These are phyloP conservation scores for Crax fasciolata DNA, from an alignment of 2,797 vertebrate genomes.

Conservation along the genomic window DNA sequence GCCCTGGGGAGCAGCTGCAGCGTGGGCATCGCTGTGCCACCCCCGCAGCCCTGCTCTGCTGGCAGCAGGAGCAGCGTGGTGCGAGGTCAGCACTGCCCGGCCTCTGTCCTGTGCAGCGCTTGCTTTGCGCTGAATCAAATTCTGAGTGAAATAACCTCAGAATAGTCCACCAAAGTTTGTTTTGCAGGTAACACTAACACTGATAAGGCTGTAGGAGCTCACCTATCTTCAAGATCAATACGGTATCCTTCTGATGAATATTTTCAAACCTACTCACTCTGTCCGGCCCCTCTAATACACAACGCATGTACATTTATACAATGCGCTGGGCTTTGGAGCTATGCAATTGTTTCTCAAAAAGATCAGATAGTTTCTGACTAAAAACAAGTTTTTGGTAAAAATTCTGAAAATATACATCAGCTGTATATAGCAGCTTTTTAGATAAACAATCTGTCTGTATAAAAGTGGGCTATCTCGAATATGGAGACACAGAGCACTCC, in stretches of 20 bases:
- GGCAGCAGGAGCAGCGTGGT: constrained; percentile 8
- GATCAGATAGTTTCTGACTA: neutral
- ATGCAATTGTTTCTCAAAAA: neutral
- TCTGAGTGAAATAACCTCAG: neutral
- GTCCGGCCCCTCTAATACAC: neutral
- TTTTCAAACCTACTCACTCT: neutral
- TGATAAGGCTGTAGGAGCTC: neutral
- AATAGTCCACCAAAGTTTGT: neutral
- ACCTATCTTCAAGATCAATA: neutral
- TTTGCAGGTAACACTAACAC: neutral
- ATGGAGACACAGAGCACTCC: neutral
- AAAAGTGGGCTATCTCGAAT: neutral
- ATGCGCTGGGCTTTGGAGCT: neutral
- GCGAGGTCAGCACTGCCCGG: constrained; percentile 33
- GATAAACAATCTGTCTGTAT: neutral
- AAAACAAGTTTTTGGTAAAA: neutral
- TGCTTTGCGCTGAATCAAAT: neutral
- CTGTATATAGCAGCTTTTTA: neutral
- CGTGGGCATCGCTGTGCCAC: constrained; percentile 68
- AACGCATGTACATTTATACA: neutral
- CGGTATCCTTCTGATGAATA: neutral
- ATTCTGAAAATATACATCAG: neutral
- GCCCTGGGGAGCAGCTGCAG: constrained; percentile 68
- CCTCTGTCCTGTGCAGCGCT: neutral
- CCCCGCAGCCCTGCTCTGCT: constrained; percentile 64